Evolutionary conservation across 2,888 invertebrate species (phyloP).

Genomic region (Drosophila neoperkinsi): DNA sequence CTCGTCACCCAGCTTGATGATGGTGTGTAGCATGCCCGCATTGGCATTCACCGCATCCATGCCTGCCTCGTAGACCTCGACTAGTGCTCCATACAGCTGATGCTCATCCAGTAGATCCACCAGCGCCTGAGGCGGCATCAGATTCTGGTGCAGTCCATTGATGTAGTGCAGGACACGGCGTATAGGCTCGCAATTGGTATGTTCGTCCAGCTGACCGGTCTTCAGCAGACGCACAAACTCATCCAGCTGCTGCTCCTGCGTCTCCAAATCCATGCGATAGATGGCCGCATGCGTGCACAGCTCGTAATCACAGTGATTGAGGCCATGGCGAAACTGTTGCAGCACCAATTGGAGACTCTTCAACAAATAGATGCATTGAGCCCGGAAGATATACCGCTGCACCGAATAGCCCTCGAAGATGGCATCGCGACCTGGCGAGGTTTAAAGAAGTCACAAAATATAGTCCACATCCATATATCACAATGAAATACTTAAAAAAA

Average conservation of each 20-base stretch:
- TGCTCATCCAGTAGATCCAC: slow-evolving; percentile 88
- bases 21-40: slow-evolving; percentile 87
- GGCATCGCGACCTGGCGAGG: slow-evolving; percentile 86
- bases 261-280: slow-evolving; percentile 93
- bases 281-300: slow-evolving; percentile 93
- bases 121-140: slow-evolving; percentile 90
- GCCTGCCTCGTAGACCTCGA: slow-evolving; percentile 88
- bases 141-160: slow-evolving; percentile 91
- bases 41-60: slow-evolving; percentile 91
- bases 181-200: slow-evolving; percentile 93
- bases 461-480: background rate
- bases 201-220: slow-evolving; percentile 97
- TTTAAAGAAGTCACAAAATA: background rate
- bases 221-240: slow-evolving; percentile 94
- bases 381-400: slow-evolving; percentile 94
- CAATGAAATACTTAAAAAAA: no score
- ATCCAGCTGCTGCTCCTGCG: slow-evolving; percentile 96
- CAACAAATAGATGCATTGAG: slow-evolving; percentile 90
- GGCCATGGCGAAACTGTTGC: slow-evolving; percentile 89
- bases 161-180: slow-evolving; percentile 94
- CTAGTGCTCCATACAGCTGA: slow-evolving; percentile 86
- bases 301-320: slow-evolving; percentile 93
- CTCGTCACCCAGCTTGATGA: slow-evolving; percentile 87
- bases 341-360: slow-evolving; percentile 91
- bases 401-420: slow-evolving; percentile 93